Conservation (phyloP, 2,113 vertebrate species). For the Oryzias woworae region DNA sequence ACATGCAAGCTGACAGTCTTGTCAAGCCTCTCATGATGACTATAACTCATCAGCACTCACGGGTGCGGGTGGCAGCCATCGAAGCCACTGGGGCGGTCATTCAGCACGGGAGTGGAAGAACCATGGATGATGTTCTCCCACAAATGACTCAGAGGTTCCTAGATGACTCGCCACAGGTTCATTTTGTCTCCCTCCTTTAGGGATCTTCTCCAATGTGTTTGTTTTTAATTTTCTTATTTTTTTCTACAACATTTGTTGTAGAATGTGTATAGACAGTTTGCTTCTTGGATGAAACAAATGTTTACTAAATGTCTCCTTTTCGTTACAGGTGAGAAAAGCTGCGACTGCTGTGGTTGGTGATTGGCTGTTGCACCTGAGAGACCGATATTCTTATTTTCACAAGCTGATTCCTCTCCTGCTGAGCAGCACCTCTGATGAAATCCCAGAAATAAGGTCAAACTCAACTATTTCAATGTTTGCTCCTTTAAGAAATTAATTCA, state of each 20-base stretch:
- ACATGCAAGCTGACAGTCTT: slow-evolving; percentile 91
- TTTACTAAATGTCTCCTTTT: background rate
- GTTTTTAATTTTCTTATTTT: background rate
- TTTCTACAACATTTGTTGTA: background rate
- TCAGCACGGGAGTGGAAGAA: slow-evolving; percentile 84
- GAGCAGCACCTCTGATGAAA: slow-evolving; percentile 84
- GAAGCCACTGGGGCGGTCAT: slow-evolving; percentile 88
- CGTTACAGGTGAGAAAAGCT: slow-evolving; percentile 84
- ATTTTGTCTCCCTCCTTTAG: background rate
- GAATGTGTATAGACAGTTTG: background rate
- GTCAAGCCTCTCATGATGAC: slow-evolving; percentile 90
- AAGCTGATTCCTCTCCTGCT: slow-evolving; percentile 91
- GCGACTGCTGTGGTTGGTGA: slow-evolving; percentile 84
- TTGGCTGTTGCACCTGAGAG: slow-evolving; percentile 87
- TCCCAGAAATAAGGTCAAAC: slow-evolving; percentile 84
- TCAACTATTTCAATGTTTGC: background rate
- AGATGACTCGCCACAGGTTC: slow-evolving; percentile 91
- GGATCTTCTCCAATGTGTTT: background rate
- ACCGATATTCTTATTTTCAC: slow-evolving; percentile 93
- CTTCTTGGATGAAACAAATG: too few relatives aligned
- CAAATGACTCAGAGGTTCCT: slow-evolving; percentile 95
- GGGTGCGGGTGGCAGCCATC: slow-evolving; percentile 86
- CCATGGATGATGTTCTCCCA: slow-evolving; percentile 89
- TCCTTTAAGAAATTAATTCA: background rate
- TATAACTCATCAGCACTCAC: slow-evolving; percentile 90